A percentile compares a stretch with the other conserved stretches of the same genome.
Conservation (phyloP, 2,888 invertebrate genomes). For the Archips crataeganus region DNA sequence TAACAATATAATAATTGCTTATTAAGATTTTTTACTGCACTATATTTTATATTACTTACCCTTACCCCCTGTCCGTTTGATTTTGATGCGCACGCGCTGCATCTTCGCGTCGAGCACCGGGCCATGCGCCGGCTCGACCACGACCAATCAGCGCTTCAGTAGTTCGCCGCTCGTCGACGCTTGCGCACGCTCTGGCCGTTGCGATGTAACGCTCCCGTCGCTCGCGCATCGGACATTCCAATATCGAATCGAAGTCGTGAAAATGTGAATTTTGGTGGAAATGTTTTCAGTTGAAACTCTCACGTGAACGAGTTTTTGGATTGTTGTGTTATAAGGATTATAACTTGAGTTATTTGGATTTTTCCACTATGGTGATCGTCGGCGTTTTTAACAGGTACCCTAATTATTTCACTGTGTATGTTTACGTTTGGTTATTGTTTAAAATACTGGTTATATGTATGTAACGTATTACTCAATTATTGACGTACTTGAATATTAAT, state of each 20-base stretch:
- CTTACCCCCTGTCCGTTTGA: conserved; percentile 47
- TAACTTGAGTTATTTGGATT: conserved; percentile 55
- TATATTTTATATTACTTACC: too few relatives aligned
- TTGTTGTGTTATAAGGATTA: conserved; percentile 44
- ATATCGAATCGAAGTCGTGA: conserved; percentile 53
- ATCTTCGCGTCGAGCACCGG: conserved; percentile 53
- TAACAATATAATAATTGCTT: too few relatives aligned
- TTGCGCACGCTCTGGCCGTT: conserved; percentile 59
- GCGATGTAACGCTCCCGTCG: conserved; percentile 55
- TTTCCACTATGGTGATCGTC: conserved; percentile 84
- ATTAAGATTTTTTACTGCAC: too few relatives aligned
- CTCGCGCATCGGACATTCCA: conserved; percentile 55
- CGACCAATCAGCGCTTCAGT: conserved; percentile 69
- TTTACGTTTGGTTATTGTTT: conserved; percentile 6
- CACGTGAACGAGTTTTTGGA: conserved; percentile 63
- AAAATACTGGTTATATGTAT: not conserved
- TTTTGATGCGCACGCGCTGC: conserved; percentile 63
- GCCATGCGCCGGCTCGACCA: conserved; percentile 54
- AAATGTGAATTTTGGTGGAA: conserved; percentile 73
- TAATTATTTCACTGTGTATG: conserved; percentile 4
- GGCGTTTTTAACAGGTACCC: conserved; percentile 81
- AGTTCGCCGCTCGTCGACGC: conserved; percentile 58
- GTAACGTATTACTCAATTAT: conserved; percentile 11
- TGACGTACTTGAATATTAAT: conserved; percentile 14
- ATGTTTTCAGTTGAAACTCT: conserved; percentile 64